phyloP scores from a whole-genome alignment of 2,888 invertebrate species.

The Bellardia pandia region DNA sequence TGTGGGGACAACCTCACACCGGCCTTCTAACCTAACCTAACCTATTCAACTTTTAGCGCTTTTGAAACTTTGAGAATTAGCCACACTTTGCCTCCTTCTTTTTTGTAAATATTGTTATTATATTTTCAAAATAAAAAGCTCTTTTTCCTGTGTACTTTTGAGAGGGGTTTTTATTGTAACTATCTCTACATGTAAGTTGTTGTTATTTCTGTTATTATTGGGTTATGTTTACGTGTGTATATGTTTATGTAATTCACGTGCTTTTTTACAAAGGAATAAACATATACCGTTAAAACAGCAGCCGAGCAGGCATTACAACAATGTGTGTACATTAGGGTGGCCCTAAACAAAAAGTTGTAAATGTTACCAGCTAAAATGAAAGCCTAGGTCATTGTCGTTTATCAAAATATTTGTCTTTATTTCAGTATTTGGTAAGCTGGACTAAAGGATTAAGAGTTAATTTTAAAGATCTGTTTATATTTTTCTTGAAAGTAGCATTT shows the following conservation, averaged over 20 bases:
- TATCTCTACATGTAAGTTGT: conserved; percentile 55
- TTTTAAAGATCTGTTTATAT: too few relatives aligned
- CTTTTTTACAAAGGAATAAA: not conserved
- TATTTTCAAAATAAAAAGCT: conserved; percentile 54
- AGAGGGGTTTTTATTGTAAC: conserved; percentile 80
- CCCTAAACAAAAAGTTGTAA: too few relatives aligned
- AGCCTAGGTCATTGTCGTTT: too few relatives aligned
- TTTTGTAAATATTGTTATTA: not conserved
- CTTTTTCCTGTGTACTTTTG: conserved; percentile 78
- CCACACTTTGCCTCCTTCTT: conserved; percentile 20
- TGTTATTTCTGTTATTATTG: conserved; percentile 59
- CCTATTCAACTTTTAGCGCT: not conserved
- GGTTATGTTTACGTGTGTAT: conserved; percentile 67
- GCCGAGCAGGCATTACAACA: not conserved
- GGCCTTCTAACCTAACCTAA: too few relatives aligned
- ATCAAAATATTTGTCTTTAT: too few relatives aligned
- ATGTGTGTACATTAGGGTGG: not conserved
- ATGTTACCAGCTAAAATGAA: too few relatives aligned
- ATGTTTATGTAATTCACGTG: conserved; percentile 65
- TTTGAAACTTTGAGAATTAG: conserved; percentile 2
- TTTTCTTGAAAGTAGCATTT: too few relatives aligned
- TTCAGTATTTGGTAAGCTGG: too few relatives aligned
- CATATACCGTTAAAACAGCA: not conserved
- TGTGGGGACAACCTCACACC: too few relatives aligned
- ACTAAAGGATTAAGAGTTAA: too few relatives aligned